Base-by-base conservation (phyloP, 2,888 invertebrate species). In the Leptopterna dolabrata region DNA sequence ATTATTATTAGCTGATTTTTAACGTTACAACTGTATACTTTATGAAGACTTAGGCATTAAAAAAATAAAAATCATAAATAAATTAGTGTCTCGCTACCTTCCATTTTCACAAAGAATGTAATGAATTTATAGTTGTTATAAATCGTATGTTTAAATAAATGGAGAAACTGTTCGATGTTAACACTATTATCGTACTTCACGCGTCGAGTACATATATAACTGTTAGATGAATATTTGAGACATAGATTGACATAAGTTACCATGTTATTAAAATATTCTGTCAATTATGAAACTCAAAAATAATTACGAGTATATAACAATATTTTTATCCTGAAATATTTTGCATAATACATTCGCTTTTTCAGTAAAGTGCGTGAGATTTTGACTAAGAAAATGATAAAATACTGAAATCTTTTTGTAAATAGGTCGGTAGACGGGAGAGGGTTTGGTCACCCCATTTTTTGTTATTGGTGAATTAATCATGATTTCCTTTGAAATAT, bases 211-310 rank as follows among this genome's bases (percentile, higher is more conserved):
- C 19, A 36, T 73, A 36, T 41, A 41, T 14, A 73, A 73, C 73
- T 36, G 73, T 73, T 73, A 73, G 73, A 73, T 71, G 71, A 71
- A 71, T 30, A 36, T 71, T 85, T 85, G 85, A 85, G 85, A 73
- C 76, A 73, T 85, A 71, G 7, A 73, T 85, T 76, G 76, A 85
- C 85, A 47, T 30, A 83, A 73, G 85, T 85, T 85, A 85, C 85
- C 85, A 76, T 63, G 73, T 85, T 71, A 85, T 73, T 73, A 76
- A 85, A 51, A 73, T 73, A 45, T 45, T 73, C 85, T 76, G 85
- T 85, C 85, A 85, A 85, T 85, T 85, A 85, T 76, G 85, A 85
- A 85, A 85, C 85, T 85, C 85, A 85, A 47, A n/a, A 85, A 85
- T 47, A 81, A 55, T 29, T 47, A 36, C 36, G 36, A 36, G 36